Percentiles rank a stretch among this genome's conserved stretches.
phyloP scores from a whole-genome alignment of 2,888 invertebrate species.

The Pyrrhosoma nymphula region DNA sequence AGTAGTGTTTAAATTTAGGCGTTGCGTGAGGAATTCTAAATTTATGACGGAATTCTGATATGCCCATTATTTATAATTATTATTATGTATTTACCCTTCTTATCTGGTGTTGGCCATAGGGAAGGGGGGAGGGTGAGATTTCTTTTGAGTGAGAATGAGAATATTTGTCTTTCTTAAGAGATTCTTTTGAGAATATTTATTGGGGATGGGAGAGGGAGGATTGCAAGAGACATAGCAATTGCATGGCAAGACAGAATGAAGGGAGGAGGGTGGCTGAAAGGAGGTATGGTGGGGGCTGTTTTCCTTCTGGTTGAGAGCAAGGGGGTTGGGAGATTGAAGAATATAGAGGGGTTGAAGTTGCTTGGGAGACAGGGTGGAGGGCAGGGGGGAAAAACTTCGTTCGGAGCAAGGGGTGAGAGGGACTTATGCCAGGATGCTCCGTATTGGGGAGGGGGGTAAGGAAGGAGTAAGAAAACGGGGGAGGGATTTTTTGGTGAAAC shows the following conservation, averaged over 20 bases:
- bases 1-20: too few relatives aligned
- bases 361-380: background rate
- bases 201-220: background rate
- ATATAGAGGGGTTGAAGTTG: background rate
- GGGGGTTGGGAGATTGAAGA: background rate
- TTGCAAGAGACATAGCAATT: background rate
- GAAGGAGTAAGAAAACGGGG: background rate
- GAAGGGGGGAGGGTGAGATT: too few relatives aligned
- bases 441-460: background rate
- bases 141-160: too few relatives aligned
- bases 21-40: too few relatives aligned
- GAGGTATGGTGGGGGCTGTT: background rate
- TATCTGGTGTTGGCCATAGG: too few relatives aligned
- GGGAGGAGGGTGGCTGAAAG: too few relatives aligned
- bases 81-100: too few relatives aligned
- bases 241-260: background rate
- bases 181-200: background rate
- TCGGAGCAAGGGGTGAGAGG: background rate
- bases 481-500: background rate
- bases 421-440: background rate
- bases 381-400: background rate
- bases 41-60: too few relatives aligned
- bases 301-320: background rate
- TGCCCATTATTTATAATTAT: too few relatives aligned
- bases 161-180: too few relatives aligned